Evolutionary conservation across 2,888 invertebrate species (phyloP).

Genomic region (Cephus pulcher): DNA sequence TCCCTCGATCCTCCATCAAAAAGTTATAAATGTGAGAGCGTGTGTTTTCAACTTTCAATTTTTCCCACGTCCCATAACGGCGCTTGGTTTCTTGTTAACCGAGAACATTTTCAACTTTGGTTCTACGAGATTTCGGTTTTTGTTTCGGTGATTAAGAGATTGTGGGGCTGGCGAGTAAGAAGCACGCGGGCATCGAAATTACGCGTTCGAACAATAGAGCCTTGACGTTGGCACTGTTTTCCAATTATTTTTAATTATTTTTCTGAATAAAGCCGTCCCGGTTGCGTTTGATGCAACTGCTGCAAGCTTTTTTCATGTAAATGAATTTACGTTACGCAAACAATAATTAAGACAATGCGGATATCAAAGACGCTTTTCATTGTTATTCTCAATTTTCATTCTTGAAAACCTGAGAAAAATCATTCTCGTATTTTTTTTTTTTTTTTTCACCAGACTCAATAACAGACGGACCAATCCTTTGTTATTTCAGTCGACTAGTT

Average conservation of each 20-base stretch:
- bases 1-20: background rate
- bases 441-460: background rate
- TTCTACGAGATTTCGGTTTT: conserved; percentile 35
- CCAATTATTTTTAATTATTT: conserved; percentile 51
- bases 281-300: conserved; percentile 34
- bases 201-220: conserved; percentile 19
- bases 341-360: background rate
- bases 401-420: background rate
- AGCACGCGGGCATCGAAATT: conserved; percentile 32
- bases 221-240: conserved; percentile 33
- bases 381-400: background rate
- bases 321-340: background rate
- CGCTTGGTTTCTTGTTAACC: conserved; percentile 21
- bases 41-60: background rate
- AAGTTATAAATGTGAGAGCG: background rate
- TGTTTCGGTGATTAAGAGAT: conserved; percentile 36
- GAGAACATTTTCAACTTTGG: conserved; percentile 22
- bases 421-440: background rate
- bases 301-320: background rate
- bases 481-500: background rate
- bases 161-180: conserved; percentile 10
- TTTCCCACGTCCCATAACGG: background rate
- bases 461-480: background rate
- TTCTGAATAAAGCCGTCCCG: conserved; percentile 33
- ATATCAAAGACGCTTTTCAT: too few species aligned